Conservation (phyloP, 2,888 invertebrate species). For the Spisula solida region DNA sequence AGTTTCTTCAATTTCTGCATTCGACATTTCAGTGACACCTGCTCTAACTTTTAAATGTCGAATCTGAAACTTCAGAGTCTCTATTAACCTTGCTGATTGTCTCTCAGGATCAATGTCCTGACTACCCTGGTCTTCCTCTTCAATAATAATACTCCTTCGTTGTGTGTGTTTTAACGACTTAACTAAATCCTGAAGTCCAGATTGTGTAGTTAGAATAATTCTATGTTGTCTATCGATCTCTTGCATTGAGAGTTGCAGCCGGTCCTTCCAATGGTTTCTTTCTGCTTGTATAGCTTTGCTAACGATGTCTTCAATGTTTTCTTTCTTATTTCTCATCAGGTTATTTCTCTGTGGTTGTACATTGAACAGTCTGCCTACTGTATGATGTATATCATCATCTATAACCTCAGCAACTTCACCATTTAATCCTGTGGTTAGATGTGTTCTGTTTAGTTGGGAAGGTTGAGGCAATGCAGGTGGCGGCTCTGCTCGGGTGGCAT, state of each 20-base stretch:
- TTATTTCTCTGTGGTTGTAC: conserved; percentile 60
- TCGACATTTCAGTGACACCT: conserved; percentile 63
- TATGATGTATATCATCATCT: conserved; percentile 80
- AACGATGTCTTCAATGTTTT: conserved; percentile 59
- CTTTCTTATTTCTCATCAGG: conserved; percentile 6
- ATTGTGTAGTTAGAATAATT: conserved; percentile 71
- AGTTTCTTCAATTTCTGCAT: conserved; percentile 56
- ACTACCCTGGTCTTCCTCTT: conserved; percentile 59
- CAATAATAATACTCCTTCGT: conserved; percentile 45
- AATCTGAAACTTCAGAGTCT: conserved; percentile 72
- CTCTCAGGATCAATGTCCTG: conserved; percentile 67
- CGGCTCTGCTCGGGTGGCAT: not conserved
- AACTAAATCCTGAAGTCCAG: conserved; percentile 75
- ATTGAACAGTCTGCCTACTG: conserved; percentile 69
- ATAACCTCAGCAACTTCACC: conserved; percentile 55
- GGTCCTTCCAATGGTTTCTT: conserved; percentile 81
- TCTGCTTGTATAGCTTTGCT: conserved; percentile 77
- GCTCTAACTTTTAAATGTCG: conserved; percentile 72
- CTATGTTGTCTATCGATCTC: conserved; percentile 80
- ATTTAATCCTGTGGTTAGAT: not conserved
- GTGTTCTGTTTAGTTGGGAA: not conserved
- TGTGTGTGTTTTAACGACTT: conserved; percentile 59
- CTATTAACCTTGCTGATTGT: conserved; percentile 60
- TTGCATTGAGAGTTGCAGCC: conserved; percentile 76
- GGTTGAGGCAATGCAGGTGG: not conserved